Evolutionary conservation across 2,888 invertebrate species (phyloP).

Genomic region (Eledone cirrhosa): DNA sequence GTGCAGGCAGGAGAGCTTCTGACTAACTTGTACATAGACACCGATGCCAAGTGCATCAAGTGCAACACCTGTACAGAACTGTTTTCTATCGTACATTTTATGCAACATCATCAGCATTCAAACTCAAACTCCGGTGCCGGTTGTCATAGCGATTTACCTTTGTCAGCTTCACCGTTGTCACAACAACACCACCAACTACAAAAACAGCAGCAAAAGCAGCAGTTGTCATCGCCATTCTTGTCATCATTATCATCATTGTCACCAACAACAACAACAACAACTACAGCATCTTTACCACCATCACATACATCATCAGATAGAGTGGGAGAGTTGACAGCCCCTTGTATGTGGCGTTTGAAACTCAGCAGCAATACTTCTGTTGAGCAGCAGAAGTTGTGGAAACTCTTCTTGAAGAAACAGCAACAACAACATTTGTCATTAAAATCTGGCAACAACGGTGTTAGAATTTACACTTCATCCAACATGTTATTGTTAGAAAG

Average conservation of each 20-base stretch:
- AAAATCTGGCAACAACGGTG: too few relatives aligned
- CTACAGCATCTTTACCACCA: too few relatives aligned
- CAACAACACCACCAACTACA: too few relatives aligned
- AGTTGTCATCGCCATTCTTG: too few relatives aligned
- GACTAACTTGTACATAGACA: conserved; percentile 51
- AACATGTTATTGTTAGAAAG: not conserved
- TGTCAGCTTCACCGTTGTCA: too few relatives aligned
- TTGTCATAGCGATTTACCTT: too few relatives aligned
- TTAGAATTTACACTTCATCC: too few relatives aligned
- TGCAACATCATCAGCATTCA: conserved; percentile 35
- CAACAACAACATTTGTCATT: too few relatives aligned
- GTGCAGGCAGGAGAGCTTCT: conserved; percentile 52
- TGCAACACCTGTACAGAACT: conserved; percentile 60
- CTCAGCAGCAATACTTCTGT: not conserved
- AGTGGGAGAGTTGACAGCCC: not conserved
- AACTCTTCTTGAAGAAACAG: conserved; percentile 12
- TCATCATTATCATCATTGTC: too few relatives aligned
- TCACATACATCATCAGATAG: not conserved
- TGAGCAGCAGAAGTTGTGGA: conserved; percentile 10
- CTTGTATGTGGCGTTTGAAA: not conserved
- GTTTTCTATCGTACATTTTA: conserved; percentile 55
- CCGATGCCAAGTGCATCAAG: conserved; percentile 55
- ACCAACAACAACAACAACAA: too few relatives aligned
- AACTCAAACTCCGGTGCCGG: not conserved
- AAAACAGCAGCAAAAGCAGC: too few relatives aligned